Conservation (phyloP, 2,797 vertebrate genomes). For the Pterois miles region DNA sequence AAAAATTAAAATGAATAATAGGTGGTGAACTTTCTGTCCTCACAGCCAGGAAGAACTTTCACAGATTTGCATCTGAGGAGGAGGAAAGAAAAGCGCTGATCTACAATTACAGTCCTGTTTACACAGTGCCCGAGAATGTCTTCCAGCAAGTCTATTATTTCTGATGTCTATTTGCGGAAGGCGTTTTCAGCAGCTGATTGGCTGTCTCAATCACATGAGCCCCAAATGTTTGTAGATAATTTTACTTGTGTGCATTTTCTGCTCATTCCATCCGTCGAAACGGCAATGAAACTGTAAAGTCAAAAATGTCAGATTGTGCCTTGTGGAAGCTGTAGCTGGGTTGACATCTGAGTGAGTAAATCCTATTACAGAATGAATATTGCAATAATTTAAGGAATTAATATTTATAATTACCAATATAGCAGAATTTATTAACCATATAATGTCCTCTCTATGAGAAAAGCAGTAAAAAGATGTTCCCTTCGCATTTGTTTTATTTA, state of each 20-base stretch:
- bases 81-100: conserved; percentile 76
- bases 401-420: not conserved
- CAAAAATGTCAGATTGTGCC: not conserved
- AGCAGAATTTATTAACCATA: too few species aligned
- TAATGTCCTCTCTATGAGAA: not conserved
- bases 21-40: too few species aligned
- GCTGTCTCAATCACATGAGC: not conserved
- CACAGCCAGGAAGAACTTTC: conserved; percentile 83
- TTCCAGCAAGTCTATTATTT: conserved; percentile 75
- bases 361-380: not conserved
- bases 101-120: conserved; percentile 78
- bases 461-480: too few species aligned
- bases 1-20: too few species aligned
- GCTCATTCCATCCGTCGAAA: not conserved
- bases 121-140: not conserved
- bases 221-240: conserved; percentile 20
- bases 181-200: not conserved
- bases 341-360: not conserved
- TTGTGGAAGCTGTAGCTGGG: not conserved
- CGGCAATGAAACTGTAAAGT: not conserved
- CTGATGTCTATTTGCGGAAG: conserved; percentile 12
- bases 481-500: too few species aligned
- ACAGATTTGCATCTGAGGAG: conserved; percentile 73
- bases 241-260: conserved; percentile 2
- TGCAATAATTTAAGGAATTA: not conserved